These are phyloP conservation scores for Agapornis roseicollis DNA, from an alignment of 2,113 vertebrate species.

Conservation along the genomic window DNA sequence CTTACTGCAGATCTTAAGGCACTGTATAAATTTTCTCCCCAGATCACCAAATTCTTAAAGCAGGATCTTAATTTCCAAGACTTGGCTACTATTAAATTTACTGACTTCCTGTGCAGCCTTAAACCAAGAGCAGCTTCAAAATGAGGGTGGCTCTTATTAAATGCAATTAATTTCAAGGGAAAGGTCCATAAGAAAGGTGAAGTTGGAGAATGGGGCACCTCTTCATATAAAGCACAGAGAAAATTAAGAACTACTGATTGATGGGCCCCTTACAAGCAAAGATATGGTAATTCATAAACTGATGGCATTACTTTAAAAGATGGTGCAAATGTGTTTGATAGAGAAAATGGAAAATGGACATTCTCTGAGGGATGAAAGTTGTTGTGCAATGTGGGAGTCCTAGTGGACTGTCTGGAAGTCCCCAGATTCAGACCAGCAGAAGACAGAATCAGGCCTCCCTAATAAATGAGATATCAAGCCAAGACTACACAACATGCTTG, in stretches of 20 bases:
- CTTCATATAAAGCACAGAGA: neutral
- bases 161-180: constrained; percentile 19
- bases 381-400: neutral
- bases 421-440: neutral
- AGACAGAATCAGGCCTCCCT: constrained; percentile 24
- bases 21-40: neutral
- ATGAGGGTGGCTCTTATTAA: constrained; percentile 1
- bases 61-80: neutral
- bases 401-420: neutral
- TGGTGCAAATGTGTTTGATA: neutral
- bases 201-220: neutral
- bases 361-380: neutral
- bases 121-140: constrained; percentile 4
- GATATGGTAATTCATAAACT: neutral
- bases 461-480: neutral
- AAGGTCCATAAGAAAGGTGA: neutral
- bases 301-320: neutral
- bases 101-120: constrained; percentile 22
- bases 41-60: neutral
- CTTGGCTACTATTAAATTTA: constrained; percentile 13
- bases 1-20: neutral
- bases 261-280: neutral
- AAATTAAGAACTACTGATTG: neutral
- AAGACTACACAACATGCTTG: neutral
- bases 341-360: neutral